Percentiles rank a stretch among this genome's conserved stretches.
These are phyloP conservation scores for Heliconius nattereri DNA, from an alignment of 1,140 invertebrate genomes.

Conservation along the genomic window DNA sequence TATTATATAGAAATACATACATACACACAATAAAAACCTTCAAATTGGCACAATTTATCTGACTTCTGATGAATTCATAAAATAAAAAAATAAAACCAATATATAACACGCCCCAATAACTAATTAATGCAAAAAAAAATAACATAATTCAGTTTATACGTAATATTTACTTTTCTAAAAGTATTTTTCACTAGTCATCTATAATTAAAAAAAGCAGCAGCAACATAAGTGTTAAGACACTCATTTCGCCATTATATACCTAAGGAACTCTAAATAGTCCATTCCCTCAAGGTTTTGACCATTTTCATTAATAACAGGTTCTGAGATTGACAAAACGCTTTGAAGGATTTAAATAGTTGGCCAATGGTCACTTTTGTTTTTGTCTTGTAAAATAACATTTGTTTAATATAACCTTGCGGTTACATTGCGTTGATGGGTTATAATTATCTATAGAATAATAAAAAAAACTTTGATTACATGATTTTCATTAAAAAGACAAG, in stretches of 20 bases:
- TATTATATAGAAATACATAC: too few relatives aligned
- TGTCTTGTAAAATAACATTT: constrained; percentile 40
- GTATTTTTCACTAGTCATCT: too few relatives aligned
- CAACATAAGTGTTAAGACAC: too few relatives aligned
- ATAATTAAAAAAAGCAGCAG: too few relatives aligned
- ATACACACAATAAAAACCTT: too few relatives aligned
- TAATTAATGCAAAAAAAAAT: too few relatives aligned
- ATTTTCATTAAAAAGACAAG: neutral
- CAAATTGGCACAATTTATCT: too few relatives aligned
- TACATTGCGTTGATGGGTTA: neutral
- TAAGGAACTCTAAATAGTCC: constrained; percentile 47
- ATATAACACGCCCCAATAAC: too few relatives aligned
- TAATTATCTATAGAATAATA: neutral
- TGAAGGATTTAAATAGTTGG: constrained; percentile 52
- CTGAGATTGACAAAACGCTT: constrained; percentile 61
- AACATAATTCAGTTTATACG: too few relatives aligned
- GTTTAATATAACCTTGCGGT: constrained; percentile 35
- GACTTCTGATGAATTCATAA: too few relatives aligned
- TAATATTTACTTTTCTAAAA: too few relatives aligned
- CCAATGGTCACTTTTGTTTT: constrained; percentile 35
- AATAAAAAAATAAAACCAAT: too few relatives aligned
- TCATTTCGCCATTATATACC: neutral
- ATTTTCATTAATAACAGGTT: constrained; percentile 58
- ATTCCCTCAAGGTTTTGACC: constrained; percentile 53
- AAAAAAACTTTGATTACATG: neutral